These are phyloP conservation scores for Malurus cyaneus DNA, from an alignment of 2,113 vertebrate genomes.

Conservation along the genomic window DNA sequence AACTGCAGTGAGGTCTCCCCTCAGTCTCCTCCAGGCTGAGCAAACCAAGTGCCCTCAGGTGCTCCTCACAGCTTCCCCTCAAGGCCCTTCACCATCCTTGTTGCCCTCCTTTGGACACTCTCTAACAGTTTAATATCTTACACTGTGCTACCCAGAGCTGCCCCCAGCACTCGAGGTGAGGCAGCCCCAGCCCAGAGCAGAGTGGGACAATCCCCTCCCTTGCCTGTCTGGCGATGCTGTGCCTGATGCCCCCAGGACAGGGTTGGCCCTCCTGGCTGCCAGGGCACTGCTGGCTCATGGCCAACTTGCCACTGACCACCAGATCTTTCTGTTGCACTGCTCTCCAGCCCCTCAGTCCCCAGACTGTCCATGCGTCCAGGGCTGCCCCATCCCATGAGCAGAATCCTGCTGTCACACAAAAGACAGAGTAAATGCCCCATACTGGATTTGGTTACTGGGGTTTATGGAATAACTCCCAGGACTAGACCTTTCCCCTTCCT, in stretches of 20 bases:
- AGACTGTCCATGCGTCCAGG: background rate
- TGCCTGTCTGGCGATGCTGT: accelerated
- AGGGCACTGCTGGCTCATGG: background rate
- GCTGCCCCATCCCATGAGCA: background rate
- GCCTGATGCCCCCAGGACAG: background rate
- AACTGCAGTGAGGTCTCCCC: too few species aligned
- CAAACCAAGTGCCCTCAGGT: background rate
- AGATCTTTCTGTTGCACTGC: background rate
- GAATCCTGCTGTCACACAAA: background rate
- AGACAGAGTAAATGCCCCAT: background rate
- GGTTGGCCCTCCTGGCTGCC: background rate
- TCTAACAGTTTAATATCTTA: background rate
- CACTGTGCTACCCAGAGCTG: background rate
- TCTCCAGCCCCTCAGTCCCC: background rate
- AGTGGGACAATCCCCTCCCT: background rate
- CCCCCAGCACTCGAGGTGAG: accelerated
- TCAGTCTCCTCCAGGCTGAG: background rate
- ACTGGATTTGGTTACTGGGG: background rate
- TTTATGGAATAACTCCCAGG: background rate
- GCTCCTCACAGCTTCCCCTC: background rate
- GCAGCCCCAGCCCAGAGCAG: accelerated
- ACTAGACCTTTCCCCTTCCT: background rate
- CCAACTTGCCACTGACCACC: accelerated
- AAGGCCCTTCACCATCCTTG: background rate
- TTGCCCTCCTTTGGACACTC: background rate